Conservation (phyloP, 2,888 invertebrate genomes). For the Eubasilissa splendida region DNA sequence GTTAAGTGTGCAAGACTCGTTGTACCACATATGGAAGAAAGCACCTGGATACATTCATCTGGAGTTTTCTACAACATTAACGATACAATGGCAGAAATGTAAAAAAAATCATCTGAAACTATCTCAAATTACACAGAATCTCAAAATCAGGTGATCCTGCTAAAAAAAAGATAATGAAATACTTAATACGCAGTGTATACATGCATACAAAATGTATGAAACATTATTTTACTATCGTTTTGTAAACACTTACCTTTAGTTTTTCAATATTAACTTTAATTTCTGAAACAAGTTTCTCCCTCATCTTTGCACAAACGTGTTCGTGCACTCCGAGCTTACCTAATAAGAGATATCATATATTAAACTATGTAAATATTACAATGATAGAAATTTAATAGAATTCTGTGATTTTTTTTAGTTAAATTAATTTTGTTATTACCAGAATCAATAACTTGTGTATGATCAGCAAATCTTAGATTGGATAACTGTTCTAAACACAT, state of each 20-base stretch:
- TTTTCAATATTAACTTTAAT: constrained; percentile 83
- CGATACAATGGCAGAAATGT: background rate
- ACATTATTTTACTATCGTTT: background rate
- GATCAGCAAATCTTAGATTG: constrained; percentile 75
- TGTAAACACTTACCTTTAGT: constrained; percentile 74
- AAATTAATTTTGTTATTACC: constrained; percentile 61
- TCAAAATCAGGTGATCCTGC: background rate
- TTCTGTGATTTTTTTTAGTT: too few relatives aligned
- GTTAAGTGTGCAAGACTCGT: constrained; percentile 86
- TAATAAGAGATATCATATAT: constrained; percentile 59
- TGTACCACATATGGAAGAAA: constrained; percentile 84
- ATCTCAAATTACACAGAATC: background rate
- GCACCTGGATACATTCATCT: constrained; percentile 79
- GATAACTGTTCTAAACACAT: constrained; percentile 75
- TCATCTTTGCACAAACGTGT: constrained; percentile 85
- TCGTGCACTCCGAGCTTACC: constrained; percentile 82
- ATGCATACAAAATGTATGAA: background rate
- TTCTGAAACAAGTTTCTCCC: constrained; percentile 86
- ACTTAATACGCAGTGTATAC: background rate
- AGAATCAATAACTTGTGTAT: constrained; percentile 72
- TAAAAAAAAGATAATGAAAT: background rate
- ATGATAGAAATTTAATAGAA: background rate
- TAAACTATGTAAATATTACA: background rate
- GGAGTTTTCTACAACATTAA: constrained; percentile 76
- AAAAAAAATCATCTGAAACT: background rate